Evolutionary conservation across 2,113 vertebrate genomes (phyloP), one percentile per base, ranked within the genome.

Genomic region (Zeus faber): DNA sequence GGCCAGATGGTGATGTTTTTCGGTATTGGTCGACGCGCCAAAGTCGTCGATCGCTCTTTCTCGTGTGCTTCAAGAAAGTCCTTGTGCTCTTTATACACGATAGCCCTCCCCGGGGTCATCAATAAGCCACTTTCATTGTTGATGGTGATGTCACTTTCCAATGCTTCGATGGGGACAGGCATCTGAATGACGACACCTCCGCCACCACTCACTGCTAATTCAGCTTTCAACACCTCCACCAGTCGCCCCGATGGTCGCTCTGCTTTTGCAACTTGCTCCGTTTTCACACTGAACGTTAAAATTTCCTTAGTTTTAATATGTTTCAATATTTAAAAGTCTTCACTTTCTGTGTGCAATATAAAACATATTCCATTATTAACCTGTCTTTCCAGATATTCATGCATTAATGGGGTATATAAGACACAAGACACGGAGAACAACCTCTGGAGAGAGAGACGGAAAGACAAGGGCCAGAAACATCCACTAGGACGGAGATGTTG

Each of bases 61-160:
- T 6, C 67, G 77, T 25, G 44, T 57, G 54, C 47, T 59, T 61
- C 58, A 50, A n/a, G 58, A 64, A 72, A 29, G 54, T 61, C 62
- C 54, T 72, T 58, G 63, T 70, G 66, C 78, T 76, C 89, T 90
- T 89, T 90, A 90, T 81, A 81, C 70, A 22, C 54, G 13, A 49
- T 68, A 58, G 71, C 84, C 84, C 85, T 77, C 79, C 86, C 74
- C 67, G 43, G 68, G 71, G 68, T 85, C 87, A 90, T 90, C 88
- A 81, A 90, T 89, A 82, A 87, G 74, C 79, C 80, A 76, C 78
- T 65, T 86, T 82, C 74, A 79, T 86, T 75, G 84, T 85, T 88
- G 77, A 87, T 85, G 82, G 67, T 88, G 83, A 89, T 87, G 88
- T 89, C 88, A 88, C 77, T 77, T 74, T 76, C 71, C 57, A 82